These are phyloP conservation scores for Pipistrellus kuhlii DNA, from an alignment of 2,797 vertebrate genomes.

Conservation along the genomic window DNA sequence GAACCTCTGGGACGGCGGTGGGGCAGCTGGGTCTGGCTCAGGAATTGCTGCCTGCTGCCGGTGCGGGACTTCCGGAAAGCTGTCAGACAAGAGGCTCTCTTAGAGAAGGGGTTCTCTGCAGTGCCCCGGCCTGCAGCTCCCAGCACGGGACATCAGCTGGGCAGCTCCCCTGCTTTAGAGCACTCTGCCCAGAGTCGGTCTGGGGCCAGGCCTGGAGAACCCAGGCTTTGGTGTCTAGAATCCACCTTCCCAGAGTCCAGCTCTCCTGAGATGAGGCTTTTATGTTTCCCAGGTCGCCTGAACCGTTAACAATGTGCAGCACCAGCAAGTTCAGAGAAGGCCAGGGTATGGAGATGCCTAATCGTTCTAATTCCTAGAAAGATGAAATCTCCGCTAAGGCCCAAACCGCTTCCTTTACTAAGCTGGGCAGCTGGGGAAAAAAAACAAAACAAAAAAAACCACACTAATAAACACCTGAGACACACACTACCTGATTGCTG, in stretches of 20 bases:
- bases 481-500: not conserved
- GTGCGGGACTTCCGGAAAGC: not conserved
- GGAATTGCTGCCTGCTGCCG: not conserved
- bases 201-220: not conserved
- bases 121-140: not conserved
- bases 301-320: not conserved
- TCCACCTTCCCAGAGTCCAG: not conserved
- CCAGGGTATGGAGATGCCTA: not conserved
- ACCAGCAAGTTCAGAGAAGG: not conserved
- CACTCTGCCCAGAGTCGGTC: not conserved
- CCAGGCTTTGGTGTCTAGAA: not conserved
- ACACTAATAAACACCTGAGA: not conserved
- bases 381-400: not conserved
- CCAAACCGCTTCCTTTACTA: not conserved
- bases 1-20: not conserved
- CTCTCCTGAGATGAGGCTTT: not conserved
- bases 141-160: fast-evolving
- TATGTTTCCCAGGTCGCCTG: not conserved
- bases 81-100: not conserved
- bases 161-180: not conserved
- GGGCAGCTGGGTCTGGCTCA: not conserved
- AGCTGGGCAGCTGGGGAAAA: too few species aligned
- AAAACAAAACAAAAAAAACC: fast-evolving
- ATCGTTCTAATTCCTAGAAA: not conserved
- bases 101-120: not conserved